Conservation (phyloP, 1,140 invertebrate genomes). For the Hypothenemus hampei region DNA sequence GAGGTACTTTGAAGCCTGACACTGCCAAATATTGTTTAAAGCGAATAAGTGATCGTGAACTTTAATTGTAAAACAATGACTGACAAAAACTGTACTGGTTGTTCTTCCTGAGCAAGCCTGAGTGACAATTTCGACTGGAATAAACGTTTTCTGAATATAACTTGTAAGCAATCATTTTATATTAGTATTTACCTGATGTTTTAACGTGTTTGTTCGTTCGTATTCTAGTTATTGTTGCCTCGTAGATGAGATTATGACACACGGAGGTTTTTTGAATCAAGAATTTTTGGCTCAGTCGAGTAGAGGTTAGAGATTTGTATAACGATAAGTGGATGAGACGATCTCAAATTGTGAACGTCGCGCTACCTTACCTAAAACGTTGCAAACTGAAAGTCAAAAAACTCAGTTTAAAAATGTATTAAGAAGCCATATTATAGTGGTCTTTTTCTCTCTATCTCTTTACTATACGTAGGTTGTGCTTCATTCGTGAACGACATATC, state of each 20-base stretch:
- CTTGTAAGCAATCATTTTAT: conserved; percentile 23
- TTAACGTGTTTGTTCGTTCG: conserved; percentile 33
- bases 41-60: conserved; percentile 2
- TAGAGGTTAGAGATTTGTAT: neutral
- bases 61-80: neutral
- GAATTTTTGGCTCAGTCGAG: neutral
- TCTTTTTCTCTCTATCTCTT: conserved; percentile 3
- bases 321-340: conserved; percentile 5
- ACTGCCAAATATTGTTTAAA: conserved; percentile 14
- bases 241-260: neutral
- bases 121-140: conserved; percentile 26
- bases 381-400: conserved; percentile 9
- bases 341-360: conserved; percentile 31
- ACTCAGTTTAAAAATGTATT: conserved; percentile 10
- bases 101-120: conserved; percentile 22
- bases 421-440: conserved; percentile 23
- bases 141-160: conserved; percentile 7
- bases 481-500: neutral
- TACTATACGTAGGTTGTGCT: conserved; percentile 21
- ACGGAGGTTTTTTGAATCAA: neutral
- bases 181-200: conserved; percentile 24
- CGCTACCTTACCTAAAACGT: conserved; percentile 38
- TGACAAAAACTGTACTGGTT: no score
- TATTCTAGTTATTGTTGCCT: conserved; percentile 30
- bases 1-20: conserved; percentile 13